Evolutionary conservation across 2,113 vertebrate species (phyloP).

Genomic region (Grallaria varia): DNA sequence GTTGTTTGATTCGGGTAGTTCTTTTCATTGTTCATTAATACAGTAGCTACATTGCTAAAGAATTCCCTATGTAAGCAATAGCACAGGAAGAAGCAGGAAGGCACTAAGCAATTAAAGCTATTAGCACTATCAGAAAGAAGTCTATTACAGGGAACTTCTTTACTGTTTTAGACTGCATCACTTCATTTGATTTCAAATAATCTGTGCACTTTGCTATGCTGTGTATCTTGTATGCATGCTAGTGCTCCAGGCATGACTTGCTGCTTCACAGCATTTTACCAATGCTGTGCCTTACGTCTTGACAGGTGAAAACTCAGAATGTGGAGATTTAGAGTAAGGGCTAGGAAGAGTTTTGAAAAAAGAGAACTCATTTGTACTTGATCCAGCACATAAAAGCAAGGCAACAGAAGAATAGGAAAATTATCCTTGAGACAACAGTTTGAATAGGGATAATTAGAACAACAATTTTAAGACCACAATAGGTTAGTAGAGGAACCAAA

Average conservation of each 20-base stretch:
- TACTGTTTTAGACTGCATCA: not conserved
- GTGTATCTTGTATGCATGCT: not conserved
- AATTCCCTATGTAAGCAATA: not conserved
- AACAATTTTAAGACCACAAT: not conserved
- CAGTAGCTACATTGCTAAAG: not conserved
- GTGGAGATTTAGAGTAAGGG: not conserved
- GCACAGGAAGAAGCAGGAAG: not conserved
- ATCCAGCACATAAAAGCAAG: not conserved
- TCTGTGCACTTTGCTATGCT: not conserved
- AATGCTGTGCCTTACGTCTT: rapidly evolving
- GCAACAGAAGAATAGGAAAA: not conserved
- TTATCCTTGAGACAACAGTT: not conserved
- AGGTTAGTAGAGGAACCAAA: not conserved
- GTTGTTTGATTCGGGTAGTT: not conserved
- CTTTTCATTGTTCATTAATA: not conserved
- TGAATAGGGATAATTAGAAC: not conserved
- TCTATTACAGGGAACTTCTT: not conserved
- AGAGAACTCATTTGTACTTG: not conserved
- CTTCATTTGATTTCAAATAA: not conserved
- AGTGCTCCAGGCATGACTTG: not conserved
- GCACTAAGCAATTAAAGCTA: not conserved
- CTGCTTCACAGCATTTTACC: not conserved
- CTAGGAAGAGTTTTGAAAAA: not conserved
- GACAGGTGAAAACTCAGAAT: not conserved
- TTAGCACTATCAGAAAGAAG: not conserved